A percentile compares a stretch with the other conserved stretches of the same genome.
phyloP scores from a whole-genome alignment of 1,140 invertebrate genomes.

The Berghia stephanieae region DNA sequence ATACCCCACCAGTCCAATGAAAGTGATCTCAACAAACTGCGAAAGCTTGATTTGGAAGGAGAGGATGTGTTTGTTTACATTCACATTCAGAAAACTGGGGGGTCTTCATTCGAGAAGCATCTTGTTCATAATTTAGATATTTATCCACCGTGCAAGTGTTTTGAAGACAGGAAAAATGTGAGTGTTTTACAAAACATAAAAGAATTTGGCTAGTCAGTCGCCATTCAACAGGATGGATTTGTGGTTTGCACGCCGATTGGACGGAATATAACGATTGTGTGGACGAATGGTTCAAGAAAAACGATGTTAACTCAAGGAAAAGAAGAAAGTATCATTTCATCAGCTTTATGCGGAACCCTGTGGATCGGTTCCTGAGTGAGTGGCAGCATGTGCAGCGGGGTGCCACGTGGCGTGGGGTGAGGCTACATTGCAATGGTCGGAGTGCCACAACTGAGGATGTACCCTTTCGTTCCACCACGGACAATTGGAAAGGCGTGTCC shows the following conservation, averaged over 20 bases:
- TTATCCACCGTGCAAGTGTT: conserved; percentile 64
- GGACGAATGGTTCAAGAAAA: conserved; percentile 60
- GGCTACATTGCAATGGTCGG: conserved; percentile 72
- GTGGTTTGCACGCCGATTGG: conserved; percentile 98
- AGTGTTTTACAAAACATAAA: conserved; percentile 55
- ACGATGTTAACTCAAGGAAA: background rate
- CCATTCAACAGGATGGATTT: conserved; percentile 98
- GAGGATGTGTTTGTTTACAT: conserved; percentile 96
- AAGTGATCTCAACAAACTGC: background rate
- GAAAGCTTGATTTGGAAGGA: conserved; percentile 16
- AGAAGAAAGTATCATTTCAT: conserved; percentile 90
- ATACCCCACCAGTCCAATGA: conserved; percentile 19
- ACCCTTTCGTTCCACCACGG: conserved; percentile 68
- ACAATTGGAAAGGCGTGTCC: conserved; percentile 67
- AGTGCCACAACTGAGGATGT: conserved; percentile 76
- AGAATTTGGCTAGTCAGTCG: conserved; percentile 92
- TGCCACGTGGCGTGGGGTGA: conserved; percentile 85
- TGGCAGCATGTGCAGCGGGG: conserved; percentile 95
- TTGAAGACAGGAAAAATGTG: conserved; percentile 51
- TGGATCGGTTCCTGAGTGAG: conserved; percentile 89
- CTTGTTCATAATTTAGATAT: conserved; percentile 92
- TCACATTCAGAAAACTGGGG: conserved; percentile 96
- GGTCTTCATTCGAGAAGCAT: conserved; percentile 93
- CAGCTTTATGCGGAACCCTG: conserved; percentile 91
- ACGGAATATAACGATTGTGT: conserved; percentile 87